Conservation (phyloP, 2,113 vertebrate species). For the human (Homo sapiens) region DNA sequence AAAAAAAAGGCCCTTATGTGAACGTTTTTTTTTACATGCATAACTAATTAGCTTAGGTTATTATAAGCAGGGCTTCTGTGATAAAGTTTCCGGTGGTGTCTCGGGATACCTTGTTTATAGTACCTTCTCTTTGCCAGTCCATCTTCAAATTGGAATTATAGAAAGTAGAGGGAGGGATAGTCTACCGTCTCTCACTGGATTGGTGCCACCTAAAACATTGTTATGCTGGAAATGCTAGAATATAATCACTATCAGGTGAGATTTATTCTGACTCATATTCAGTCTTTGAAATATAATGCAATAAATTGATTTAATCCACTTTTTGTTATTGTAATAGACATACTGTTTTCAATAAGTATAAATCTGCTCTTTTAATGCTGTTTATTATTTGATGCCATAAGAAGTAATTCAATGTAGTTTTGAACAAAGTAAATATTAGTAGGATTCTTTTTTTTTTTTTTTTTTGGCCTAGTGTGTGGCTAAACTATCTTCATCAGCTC, state of each 20-base stretch:
- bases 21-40: conserved; percentile 84
- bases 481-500: neutral
- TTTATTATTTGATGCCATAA: conserved; percentile 25
- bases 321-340: neutral
- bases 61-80: conserved; percentile 85
- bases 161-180: conserved; percentile 69
- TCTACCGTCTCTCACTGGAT: conserved; percentile 43
- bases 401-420: conserved; percentile 8
- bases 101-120: conserved; percentile 80
- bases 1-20: conserved; percentile 85
- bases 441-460: neutral
- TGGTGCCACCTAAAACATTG: conserved; percentile 72
- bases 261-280: conserved; percentile 54
- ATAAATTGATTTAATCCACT: neutral
- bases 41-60: conserved; percentile 91
- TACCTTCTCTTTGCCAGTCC: conserved; percentile 69
- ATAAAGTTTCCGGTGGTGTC: conserved; percentile 78
- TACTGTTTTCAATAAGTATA: neutral
- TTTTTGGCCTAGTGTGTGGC: neutral
- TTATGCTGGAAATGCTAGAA: conserved; percentile 98
- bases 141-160: conserved; percentile 68
- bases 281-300: conserved; percentile 4
- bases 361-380: neutral
- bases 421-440: conserved; percentile 22
- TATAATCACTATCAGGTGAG: conserved; percentile 98